These are phyloP conservation scores for Nomada fabriciana DNA, from an alignment of 2,888 invertebrate genomes.

Conservation along the genomic window DNA sequence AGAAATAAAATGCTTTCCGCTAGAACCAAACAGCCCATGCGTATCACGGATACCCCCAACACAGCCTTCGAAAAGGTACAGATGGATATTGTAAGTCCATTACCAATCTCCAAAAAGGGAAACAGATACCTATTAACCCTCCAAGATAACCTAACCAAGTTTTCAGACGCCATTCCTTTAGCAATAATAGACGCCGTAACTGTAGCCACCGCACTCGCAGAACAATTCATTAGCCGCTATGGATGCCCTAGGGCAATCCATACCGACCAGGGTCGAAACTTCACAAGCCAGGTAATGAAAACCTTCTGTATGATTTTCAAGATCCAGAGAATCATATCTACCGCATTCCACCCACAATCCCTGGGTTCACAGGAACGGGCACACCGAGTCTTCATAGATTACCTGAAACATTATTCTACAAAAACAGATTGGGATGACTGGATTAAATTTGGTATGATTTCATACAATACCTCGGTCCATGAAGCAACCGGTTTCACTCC, in stretches of 20 bases:
- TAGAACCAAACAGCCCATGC: constrained; percentile 11
- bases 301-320: constrained; percentile 9
- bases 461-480: neutral
- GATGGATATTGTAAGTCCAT: constrained; percentile 2
- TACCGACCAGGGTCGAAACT: constrained; percentile 7
- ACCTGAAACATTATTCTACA: neutral
- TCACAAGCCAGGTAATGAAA: neutral
- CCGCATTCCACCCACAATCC: neutral
- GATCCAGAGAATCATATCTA: neutral
- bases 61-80: constrained; percentile 1
- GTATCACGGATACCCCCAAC: neutral
- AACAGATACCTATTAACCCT: neutral
- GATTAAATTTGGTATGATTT: neutral
- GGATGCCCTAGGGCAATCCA: neutral
- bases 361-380: neutral
- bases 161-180: neutral
- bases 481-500: neutral
- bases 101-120: neutral
- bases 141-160: constrained; percentile 3
- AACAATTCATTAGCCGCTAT: constrained; percentile 17
- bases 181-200: neutral
- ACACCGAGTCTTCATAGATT: neutral
- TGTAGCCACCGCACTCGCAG: neutral
- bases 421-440: neutral
- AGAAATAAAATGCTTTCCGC: neutral